Evolutionary conservation across 2,113 vertebrate species (phyloP).

Genomic region (Lipophrys pholis): DNA sequence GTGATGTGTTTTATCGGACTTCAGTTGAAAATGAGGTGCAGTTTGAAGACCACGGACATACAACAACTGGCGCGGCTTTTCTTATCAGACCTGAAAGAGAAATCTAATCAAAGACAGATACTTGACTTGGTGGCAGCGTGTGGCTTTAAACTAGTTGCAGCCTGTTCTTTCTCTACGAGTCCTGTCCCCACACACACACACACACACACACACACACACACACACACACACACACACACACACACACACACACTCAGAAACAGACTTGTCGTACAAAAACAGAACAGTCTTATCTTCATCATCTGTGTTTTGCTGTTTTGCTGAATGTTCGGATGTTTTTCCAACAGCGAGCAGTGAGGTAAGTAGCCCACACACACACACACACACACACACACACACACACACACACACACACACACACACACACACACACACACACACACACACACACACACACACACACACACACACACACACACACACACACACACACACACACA

Average conservation of each 20-base stretch:
- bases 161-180: slow-evolving; percentile 55
- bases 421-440: slow-evolving; percentile 42
- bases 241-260: slow-evolving; percentile 44
- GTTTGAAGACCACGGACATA: slow-evolving; percentile 38
- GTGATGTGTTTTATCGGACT: slow-evolving; percentile 65
- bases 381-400: slow-evolving; percentile 33
- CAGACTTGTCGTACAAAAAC: slow-evolving; percentile 60
- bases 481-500: slow-evolving; percentile 45
- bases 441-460: not conserved
- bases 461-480: slow-evolving; percentile 66
- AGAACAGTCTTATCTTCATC: slow-evolving; percentile 74
- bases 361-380: slow-evolving; percentile 71
- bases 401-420: slow-evolving; percentile 4
- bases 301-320: slow-evolving; percentile 76
- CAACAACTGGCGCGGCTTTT: slow-evolving; percentile 10
- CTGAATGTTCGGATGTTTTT: slow-evolving; percentile 84
- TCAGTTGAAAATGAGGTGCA: slow-evolving; percentile 13
- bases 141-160: slow-evolving; percentile 55
- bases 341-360: slow-evolving; percentile 66
- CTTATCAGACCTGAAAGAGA: slow-evolving; percentile 53
- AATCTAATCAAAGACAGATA: slow-evolving; percentile 61
- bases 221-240: slow-evolving; percentile 13
- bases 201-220: not conserved
- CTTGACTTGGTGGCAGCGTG: slow-evolving; percentile 54
- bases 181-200: slow-evolving; percentile 6